Percentiles rank a stretch among this genome's conserved stretches.
These are phyloP conservation scores for Epistrophella euchroma DNA, from an alignment of 2,888 invertebrate species.

Conservation along the genomic window DNA sequence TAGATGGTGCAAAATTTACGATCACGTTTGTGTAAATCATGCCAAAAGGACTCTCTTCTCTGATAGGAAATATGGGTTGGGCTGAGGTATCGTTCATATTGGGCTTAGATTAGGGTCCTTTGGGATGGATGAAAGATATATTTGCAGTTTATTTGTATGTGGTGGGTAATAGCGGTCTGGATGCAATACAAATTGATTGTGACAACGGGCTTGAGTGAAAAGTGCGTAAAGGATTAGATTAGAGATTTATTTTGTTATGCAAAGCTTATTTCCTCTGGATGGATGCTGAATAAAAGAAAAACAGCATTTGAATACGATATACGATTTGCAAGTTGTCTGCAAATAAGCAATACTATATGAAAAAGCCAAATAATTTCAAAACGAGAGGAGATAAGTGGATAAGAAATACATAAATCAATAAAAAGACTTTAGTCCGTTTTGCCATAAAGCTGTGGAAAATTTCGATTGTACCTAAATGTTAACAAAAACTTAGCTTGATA, in stretches of 20 bases:
- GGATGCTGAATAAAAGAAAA: neutral
- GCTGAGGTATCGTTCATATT: conserved; percentile 14
- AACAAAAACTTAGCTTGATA: no score
- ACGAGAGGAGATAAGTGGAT: conserved; percentile 19
- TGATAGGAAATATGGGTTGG: conserved; percentile 51
- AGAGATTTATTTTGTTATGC: conserved; percentile 58
- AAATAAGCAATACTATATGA: conserved; percentile 20
- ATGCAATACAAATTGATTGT: conserved; percentile 69
- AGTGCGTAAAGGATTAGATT: conserved; percentile 72
- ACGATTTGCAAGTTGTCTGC: conserved; percentile 1
- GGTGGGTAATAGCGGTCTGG: conserved; percentile 42
- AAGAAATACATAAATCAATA: neutral
- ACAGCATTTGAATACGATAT: conserved; percentile 9
- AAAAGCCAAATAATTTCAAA: neutral
- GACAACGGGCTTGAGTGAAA: conserved; percentile 64
- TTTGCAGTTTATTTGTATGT: conserved; percentile 67
- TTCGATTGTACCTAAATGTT: no score
- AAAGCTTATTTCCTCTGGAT: conserved; percentile 43
- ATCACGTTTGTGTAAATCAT: conserved; percentile 75
- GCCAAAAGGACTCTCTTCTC: conserved; percentile 61
- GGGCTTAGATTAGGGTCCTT: conserved; percentile 42
- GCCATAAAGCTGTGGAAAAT: no score
- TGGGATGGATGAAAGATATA: conserved; percentile 45
- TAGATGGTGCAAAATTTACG: conserved; percentile 65
- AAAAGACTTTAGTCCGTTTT: neutral